Conservation (phyloP, 2,797 vertebrate species). For the Girardinus metallicus region DNA sequence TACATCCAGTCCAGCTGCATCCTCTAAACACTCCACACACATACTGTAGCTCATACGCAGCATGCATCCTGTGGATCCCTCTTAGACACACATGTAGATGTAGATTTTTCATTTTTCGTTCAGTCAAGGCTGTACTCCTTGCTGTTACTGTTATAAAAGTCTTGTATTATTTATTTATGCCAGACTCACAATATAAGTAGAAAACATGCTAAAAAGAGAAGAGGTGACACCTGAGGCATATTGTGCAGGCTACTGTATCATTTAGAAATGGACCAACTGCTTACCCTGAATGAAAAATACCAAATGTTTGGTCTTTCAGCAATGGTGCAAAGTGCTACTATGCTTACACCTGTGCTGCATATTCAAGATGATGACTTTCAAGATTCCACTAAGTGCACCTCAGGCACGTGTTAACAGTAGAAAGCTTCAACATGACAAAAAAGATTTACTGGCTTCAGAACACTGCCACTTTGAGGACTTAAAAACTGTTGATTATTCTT, state of each 20-base stretch:
- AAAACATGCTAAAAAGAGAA: constrained; percentile 57
- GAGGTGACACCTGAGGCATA: constrained; percentile 57
- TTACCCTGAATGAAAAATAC: constrained; percentile 53
- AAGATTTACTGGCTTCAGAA: constrained; percentile 18
- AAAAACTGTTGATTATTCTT: constrained; percentile 13
- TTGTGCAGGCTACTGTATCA: constrained; percentile 59
- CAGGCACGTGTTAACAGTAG: constrained; percentile 34
- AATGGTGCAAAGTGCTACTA: constrained; percentile 41
- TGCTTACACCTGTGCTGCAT: constrained; percentile 55
- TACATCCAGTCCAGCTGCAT: constrained; percentile 77
- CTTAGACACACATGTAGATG: constrained; percentile 40
- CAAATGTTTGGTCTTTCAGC: constrained; percentile 56
- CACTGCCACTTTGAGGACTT: constrained; percentile 5
- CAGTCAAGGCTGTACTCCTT: constrained; percentile 57
- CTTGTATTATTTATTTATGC: constrained; percentile 71
- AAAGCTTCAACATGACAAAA: constrained; percentile 13
- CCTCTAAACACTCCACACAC: constrained; percentile 51
- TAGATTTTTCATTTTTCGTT: constrained; percentile 56
- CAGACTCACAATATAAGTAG: constrained; percentile 64
- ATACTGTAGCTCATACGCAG: constrained; percentile 27
- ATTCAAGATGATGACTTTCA: constrained; percentile 44
- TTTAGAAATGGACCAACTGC: constrained; percentile 56
- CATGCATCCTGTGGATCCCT: constrained; percentile 42
- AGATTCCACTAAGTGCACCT: constrained; percentile 45
- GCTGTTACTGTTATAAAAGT: constrained; percentile 73